A percentile compares a stretch with the other conserved stretches of the same genome.
These are phyloP conservation scores for Nerophis lumbriciformis DNA, from an alignment of 2,113 vertebrate species.

Conservation along the genomic window DNA sequence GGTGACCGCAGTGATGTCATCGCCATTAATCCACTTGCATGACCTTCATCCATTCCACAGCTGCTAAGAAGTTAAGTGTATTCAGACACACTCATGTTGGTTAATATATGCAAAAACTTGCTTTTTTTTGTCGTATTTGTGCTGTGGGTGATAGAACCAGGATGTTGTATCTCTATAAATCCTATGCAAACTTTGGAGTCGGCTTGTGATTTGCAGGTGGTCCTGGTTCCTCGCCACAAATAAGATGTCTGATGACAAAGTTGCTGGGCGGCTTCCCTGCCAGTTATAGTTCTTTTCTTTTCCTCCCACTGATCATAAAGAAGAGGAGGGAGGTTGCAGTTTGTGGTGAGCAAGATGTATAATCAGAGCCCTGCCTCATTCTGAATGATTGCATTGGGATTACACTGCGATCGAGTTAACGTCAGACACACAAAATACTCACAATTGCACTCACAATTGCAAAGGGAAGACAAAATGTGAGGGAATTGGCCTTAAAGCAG, in stretches of 20 bases:
- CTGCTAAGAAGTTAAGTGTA: slow-evolving; percentile 1
- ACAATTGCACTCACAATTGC: no score
- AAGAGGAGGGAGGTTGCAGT: slow-evolving; percentile 20
- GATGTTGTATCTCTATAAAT: not conserved
- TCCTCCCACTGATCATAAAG: slow-evolving; percentile 16
- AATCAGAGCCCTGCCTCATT: slow-evolving; percentile 43
- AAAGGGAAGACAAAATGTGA: no score
- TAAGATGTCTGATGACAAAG: not conserved
- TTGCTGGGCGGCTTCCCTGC: slow-evolving; percentile 8
- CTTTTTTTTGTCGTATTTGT: no score
- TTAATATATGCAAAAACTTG: slow-evolving; percentile 23
- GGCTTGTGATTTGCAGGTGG: not conserved
- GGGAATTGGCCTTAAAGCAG: no score
- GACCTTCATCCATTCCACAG: no score
- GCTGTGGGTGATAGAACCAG: not conserved
- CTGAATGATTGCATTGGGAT: slow-evolving; percentile 1
- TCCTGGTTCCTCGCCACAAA: slow-evolving; percentile 1
- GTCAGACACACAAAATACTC: no score
- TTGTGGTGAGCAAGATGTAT: slow-evolving; percentile 10
- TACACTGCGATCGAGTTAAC: no score
- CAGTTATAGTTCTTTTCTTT: slow-evolving; percentile 12
- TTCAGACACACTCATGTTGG: slow-evolving; percentile 21
- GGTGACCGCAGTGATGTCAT: slow-evolving; percentile 51
- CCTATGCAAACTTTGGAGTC: not conserved
- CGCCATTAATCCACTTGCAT: not conserved